Base-by-base conservation (phyloP, 2,797 vertebrate genomes). In the Gymnoscopelus microlampas region DNA sequence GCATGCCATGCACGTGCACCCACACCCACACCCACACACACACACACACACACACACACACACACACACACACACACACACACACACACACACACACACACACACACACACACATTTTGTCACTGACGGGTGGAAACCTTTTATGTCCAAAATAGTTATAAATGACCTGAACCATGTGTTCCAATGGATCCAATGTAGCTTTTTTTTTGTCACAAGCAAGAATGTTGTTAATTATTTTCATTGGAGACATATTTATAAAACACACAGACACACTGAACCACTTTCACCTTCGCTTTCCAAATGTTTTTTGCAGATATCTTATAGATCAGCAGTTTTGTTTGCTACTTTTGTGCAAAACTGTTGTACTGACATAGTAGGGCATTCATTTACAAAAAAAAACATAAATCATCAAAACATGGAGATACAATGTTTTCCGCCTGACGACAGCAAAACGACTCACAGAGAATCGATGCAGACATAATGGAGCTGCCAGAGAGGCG, bases 391-490 rank as follows among this genome's bases (percentile, higher is more conserved):
- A 5, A 35, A 35, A 5, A 6, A 5, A 5, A 35, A 1, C 32
- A 5, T 35, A 6, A 58, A 14, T 23, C n/a, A 10, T 63, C 26
- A 65, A 60, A 48, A 2, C 19, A 70, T 48, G 24, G 44, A 73
- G 75, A 79, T 57, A 13, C 32, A 1, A 35, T 4, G 32, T 35
- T 29, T 29, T 32, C 32, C 5, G 5, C 32, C 5, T 5, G 32
- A 6, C 32, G 32, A 35, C 32, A 6, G 5, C 32, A 4, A 6
- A 35, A 35, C 32, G 66, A 49, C 76, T 69, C 70, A 32, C 47
- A 39, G 66, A 83, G 73, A 82, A 89, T 87, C 14, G 86, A 85
- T 85, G 87, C 77, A 74, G 73, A 58, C 32, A 7, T 63, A 60
- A 76, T 77, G 68, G 71, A 63, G 79, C 83, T 35, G 32, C 32